Evolutionary conservation across 1,140 invertebrate genomes (phyloP).

Genomic region (Temnothorax curvispinosus): DNA sequence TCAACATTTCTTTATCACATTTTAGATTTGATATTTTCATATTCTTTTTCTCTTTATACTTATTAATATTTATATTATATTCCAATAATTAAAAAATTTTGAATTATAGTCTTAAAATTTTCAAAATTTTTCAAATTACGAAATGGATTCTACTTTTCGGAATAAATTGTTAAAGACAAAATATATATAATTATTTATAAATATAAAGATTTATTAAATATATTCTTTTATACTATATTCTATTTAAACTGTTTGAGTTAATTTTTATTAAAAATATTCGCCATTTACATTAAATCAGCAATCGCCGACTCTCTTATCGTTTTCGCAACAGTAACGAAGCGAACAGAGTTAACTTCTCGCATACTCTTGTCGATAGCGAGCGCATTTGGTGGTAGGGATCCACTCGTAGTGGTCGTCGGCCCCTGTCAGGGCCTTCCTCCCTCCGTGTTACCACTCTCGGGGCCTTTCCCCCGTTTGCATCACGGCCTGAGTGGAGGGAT

Average conservation of each 20-base stretch:
- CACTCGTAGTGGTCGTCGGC: conserved; percentile 76
- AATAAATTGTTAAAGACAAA: background rate
- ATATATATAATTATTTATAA: conserved; percentile 13
- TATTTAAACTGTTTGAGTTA: background rate
- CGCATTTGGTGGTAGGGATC: conserved; percentile 41
- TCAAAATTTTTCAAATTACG: background rate
- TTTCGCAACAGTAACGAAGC: conserved; percentile 42
- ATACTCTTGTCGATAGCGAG: conserved; percentile 62
- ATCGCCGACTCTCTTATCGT: conserved; percentile 42
- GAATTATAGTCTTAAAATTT: background rate
- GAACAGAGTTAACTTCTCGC: conserved; percentile 64
- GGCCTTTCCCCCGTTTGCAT: conserved; percentile 52
- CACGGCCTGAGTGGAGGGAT: conserved; percentile 26
- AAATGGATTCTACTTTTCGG: background rate
- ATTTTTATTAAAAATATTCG: background rate
- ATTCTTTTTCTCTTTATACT: background rate
- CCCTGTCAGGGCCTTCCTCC: conserved; percentile 64
- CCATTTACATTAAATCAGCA: conserved; percentile 9
- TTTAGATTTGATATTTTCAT: background rate
- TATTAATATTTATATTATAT: background rate
- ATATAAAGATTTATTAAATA: background rate
- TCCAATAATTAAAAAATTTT: background rate
- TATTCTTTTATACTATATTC: background rate
- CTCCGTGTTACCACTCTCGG: conserved; percentile 39
- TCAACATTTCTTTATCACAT: conserved; percentile 31